phyloP scores from a whole-genome alignment of 2,888 invertebrate genomes.

The Chymomyza caudatula region DNA sequence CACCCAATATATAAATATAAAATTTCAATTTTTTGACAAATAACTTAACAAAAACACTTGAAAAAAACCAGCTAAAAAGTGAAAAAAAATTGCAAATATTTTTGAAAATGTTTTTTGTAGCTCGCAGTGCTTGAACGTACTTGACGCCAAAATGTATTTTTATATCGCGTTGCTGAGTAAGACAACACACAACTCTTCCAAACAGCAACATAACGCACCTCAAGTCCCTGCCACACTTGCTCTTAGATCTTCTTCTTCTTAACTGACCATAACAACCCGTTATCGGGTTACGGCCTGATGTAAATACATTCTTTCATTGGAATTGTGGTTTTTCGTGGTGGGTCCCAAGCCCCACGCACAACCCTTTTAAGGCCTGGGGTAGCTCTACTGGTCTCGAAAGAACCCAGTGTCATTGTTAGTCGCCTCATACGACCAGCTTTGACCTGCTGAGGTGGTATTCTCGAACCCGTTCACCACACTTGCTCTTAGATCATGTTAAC shows the following conservation, averaged over 20 bases:
- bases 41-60: neutral
- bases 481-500: slow-evolving; percentile 4
- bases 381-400: no score
- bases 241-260: no score
- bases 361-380: no score
- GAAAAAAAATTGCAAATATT: neutral
- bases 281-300: no score
- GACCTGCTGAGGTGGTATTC: no score
- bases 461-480: neutral
- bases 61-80: slow-evolving; percentile 9
- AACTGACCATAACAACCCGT: no score
- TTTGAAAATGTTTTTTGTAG: neutral
- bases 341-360: no score
- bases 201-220: neutral
- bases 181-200: neutral
- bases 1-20: neutral
- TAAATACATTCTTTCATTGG: no score
- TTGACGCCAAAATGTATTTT: neutral
- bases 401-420: no score
- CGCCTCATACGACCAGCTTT: no score
- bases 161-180: neutral
- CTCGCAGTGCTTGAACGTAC: neutral
- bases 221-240: neutral
- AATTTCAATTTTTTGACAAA: no score
- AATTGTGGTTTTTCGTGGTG: no score